A percentile compares a stretch with the other conserved stretches of the same genome.
Conservation (phyloP, 2,797 vertebrate species). For the Pipistrellus pygmaeus region DNA sequence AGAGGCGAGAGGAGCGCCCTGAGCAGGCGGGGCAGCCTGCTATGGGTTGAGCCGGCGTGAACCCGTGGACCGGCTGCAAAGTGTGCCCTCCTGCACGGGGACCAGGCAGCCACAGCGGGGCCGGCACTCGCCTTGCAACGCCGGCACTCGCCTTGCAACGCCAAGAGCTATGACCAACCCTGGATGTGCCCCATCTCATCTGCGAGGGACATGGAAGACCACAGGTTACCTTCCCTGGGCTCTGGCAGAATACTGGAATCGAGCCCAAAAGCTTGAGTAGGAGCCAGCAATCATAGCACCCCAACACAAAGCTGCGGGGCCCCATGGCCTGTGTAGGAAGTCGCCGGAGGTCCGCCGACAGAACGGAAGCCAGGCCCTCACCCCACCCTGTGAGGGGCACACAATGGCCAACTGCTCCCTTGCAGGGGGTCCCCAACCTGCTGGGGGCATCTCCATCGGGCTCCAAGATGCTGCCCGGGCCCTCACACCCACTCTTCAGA, state of each 20-base stretch:
- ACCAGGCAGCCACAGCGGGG: neutral
- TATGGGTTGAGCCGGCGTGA: neutral
- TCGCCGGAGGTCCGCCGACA: too few species aligned
- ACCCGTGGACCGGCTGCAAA: neutral
- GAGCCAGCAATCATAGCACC: neutral
- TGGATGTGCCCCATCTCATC: neutral
- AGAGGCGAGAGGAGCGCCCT: neutral
- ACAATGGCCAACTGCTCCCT: neutral
- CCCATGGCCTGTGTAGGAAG: neutral
- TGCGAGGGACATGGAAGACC: neutral
- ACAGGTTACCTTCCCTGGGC: neutral
- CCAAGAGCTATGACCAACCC: neutral
- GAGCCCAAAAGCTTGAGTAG: neutral
- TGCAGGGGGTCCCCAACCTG: neutral
- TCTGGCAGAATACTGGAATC: neutral
- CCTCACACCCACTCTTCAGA: neutral
- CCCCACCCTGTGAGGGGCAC: neutral
- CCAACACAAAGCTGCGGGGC: neutral
- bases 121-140: too few species aligned
- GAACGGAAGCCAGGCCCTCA: neutral
- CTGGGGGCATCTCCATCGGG: neutral
- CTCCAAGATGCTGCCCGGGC: neutral
- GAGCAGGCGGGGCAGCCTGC: neutral
- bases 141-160: accelerated
- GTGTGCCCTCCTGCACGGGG: neutral